Base-by-base conservation (phyloP, 2,113 vertebrate species). In the Ptilonorhynchus violaceus region DNA sequence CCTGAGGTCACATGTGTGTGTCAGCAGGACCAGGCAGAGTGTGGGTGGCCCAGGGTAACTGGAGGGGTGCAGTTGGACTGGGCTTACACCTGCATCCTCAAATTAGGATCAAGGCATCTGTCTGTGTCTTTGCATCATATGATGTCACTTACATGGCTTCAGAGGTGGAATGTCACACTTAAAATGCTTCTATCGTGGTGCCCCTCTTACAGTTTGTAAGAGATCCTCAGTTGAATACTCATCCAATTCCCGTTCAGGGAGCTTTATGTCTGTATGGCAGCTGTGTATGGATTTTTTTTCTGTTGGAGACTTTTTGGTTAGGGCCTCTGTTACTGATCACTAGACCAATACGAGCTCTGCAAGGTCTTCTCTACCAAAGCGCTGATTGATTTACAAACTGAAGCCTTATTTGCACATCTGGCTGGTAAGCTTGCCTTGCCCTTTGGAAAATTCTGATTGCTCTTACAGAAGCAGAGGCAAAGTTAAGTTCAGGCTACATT, bases 401-500 rank as follows among this genome's bases (percentile, higher is more conserved):
- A 97, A 97, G 97, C 95, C 94, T 97, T 97, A 94, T 91, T 97
- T 97, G 92, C 84, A 96, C 93, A 90, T 70, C 82, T 87, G 90
- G 88, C 59, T 94, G 80, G 74, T 94, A 89, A 96, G 46, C 83
- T 97, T 97, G 78, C 82, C 85, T 98, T 97, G 92, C 92, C 93
- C 96, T 95, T 94, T 95, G 68, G 73, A 88, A 96, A 95, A 96
- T 67, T 89, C 73, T 78, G 58, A 82, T 73, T 87, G 66, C 85
- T 94, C 50, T 96, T 89, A 70, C 42, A 94, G 82, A 96, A 96
- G 67, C 94, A 94, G 96, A 95, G 93, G 80, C 82, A 92, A 95
- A 95, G 69, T 90, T 97, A 76, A 93, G 41, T 96, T 97, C 92
- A 92, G 95, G 92, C 84, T 97, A 69, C 95, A 84, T 97, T 97